These are phyloP conservation scores for Macaria liturata DNA, from an alignment of 2,888 invertebrate genomes.

Conservation along the genomic window DNA sequence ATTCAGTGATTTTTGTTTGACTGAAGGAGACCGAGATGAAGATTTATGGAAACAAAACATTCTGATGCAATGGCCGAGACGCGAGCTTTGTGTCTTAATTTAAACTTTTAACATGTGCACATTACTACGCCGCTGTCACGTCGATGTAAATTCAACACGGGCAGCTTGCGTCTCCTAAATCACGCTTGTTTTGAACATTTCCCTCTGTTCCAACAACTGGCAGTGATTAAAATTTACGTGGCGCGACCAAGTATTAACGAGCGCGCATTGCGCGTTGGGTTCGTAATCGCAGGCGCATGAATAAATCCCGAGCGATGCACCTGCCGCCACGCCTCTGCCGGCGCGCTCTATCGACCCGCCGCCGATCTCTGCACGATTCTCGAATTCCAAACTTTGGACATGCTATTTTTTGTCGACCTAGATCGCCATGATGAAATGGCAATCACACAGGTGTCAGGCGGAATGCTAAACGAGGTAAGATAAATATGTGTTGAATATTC, in stretches of 20 bases:
- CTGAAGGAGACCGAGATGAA: background rate
- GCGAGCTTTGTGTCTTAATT: conserved; percentile 29
- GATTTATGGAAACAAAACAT: conserved; percentile 12
- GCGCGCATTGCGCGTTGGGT: conserved; percentile 69
- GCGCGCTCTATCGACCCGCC: conserved; percentile 32
- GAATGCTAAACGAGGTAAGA: conserved; percentile 74
- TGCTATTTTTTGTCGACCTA: conserved; percentile 25
- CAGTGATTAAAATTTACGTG: conserved; percentile 82
- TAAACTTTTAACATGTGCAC: conserved; percentile 32
- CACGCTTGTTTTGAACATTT: conserved; percentile 77
- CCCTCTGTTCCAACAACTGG: conserved; percentile 76
- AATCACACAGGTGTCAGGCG: conserved; percentile 73
- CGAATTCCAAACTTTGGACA: conserved; percentile 14
- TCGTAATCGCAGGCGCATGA: conserved; percentile 66
- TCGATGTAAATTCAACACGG: conserved; percentile 53
- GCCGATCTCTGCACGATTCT: conserved; percentile 33
- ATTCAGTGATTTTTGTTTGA: background rate
- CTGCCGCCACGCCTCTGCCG: conserved; percentile 52
- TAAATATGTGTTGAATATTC: conserved; percentile 81
- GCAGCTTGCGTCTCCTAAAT: conserved; percentile 71
- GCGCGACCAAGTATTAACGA: conserved; percentile 80
- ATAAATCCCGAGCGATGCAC: conserved; percentile 80
- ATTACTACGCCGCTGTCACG: conserved; percentile 28
- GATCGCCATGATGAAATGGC: conserved; percentile 53
- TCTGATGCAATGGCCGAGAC: conserved; percentile 15